phyloP scores from a whole-genome alignment of 2,797 vertebrate genomes.

The Ctenopoma multispine region DNA sequence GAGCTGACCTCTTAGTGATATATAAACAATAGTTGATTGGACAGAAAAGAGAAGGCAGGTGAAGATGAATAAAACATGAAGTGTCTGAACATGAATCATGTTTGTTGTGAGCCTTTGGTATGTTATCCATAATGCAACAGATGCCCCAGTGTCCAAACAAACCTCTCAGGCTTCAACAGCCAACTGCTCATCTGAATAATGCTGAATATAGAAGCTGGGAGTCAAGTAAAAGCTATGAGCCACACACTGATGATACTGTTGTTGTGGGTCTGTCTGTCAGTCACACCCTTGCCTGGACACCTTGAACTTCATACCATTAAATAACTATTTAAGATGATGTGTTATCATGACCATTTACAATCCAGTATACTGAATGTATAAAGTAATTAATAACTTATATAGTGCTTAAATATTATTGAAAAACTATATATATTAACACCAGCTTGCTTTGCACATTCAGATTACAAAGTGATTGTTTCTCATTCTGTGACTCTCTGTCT shows the following conservation, averaged over 20 bases:
- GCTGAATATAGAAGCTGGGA: conserved; percentile 26
- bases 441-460: neutral
- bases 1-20: neutral
- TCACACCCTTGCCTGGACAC: conserved; percentile 28
- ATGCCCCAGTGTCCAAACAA: conserved; percentile 28
- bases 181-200: conserved; percentile 40
- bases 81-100: neutral
- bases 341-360: no score
- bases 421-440: no score
- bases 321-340: neutral
- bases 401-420: no score
- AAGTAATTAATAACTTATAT: no score
- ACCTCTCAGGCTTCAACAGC: conserved; percentile 26
- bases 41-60: neutral
- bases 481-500: neutral
- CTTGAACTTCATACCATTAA: neutral
- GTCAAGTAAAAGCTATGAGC: no score
- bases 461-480: neutral
- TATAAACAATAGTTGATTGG: no score
- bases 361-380: no score
- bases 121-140: conserved; percentile 41
- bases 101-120: conserved; percentile 9
- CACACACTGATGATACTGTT: neutral
- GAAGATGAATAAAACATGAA: conserved; percentile 5
- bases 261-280: conserved; percentile 23